These are phyloP conservation scores for Anoplophora glabripennis DNA, from an alignment of 1,140 invertebrate species.

Conservation along the genomic window DNA sequence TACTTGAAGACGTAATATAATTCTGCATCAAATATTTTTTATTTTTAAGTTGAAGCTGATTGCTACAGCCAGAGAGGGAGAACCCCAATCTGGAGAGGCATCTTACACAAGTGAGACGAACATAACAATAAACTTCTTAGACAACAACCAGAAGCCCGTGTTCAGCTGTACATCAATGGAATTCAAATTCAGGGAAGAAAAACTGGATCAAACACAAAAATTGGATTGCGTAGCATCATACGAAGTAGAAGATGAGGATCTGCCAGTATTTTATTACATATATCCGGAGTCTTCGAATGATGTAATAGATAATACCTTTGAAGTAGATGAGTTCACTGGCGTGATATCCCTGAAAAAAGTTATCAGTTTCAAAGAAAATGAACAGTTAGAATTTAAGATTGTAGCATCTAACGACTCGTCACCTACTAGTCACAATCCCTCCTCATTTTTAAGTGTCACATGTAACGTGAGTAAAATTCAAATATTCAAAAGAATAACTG, in stretches of 20 bases:
- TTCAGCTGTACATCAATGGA: conserved; percentile 1
- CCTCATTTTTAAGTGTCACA: conserved; percentile 10
- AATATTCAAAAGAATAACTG: neutral
- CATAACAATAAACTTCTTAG: conserved; percentile 13
- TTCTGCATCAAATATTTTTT: too few species aligned
- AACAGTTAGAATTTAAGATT: conserved; percentile 26
- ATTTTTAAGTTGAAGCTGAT: conserved; percentile 10
- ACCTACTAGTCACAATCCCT: neutral
- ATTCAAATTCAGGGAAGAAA: conserved; percentile 9
- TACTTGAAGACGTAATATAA: too few species aligned
- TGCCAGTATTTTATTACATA: conserved; percentile 19
- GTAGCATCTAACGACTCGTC: conserved; percentile 47
- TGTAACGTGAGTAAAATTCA: conserved; percentile 20
- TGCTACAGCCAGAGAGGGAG: neutral
- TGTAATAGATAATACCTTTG: conserved; percentile 10
- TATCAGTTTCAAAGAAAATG: too few species aligned
- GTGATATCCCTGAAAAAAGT: conserved; percentile 10
- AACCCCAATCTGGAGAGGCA: neutral
- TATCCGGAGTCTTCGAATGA: conserved; percentile 5
- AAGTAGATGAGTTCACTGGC: conserved; percentile 12
- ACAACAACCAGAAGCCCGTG: conserved; percentile 4
- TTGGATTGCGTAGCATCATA: neutral
- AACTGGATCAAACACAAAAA: neutral
- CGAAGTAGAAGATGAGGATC: neutral
- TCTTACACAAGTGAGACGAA: neutral